Percentiles rank a stretch among this genome's conserved stretches.
Evolutionary conservation across 1,140 invertebrate species (phyloP).

Genomic region (Brachionus sp.): DNA sequence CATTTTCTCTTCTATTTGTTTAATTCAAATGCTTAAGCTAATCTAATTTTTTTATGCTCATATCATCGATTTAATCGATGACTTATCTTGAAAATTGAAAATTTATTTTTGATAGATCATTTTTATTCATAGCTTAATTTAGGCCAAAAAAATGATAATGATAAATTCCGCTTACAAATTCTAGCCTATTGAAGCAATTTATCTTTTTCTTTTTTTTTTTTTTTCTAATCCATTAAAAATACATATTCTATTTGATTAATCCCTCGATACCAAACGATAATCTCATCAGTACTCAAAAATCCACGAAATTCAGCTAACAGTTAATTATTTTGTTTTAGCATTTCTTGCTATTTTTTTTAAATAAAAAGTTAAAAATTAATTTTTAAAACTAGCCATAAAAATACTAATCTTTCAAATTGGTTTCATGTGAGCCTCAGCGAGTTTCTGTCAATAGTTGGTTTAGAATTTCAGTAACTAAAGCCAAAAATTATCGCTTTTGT

Average conservation of each 20-base stretch:
- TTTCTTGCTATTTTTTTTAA: no score
- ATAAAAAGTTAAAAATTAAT: background rate
- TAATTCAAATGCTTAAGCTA: background rate
- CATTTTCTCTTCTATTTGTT: background rate
- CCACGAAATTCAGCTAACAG: background rate
- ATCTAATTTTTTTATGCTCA: background rate
- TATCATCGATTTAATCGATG: background rate
- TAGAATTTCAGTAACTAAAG: background rate
- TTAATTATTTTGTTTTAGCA: no score
- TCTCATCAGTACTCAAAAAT: background rate
- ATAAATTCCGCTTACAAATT: background rate
- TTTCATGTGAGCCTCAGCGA: background rate
- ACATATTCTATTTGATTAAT: background rate
- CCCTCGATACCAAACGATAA: background rate
- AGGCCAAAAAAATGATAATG: background rate
- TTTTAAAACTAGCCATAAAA: background rate
- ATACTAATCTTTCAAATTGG: background rate
- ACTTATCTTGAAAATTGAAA: background rate
- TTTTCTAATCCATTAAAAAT: background rate
- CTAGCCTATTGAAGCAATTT: background rate
- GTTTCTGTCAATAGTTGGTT: background rate
- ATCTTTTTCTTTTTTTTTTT: background rate
- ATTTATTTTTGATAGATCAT: background rate
- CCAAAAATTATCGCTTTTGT: background rate
- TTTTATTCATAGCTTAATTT: background rate